Conservation (phyloP, 2,113 vertebrate genomes). For the Tychaedon coryphoeus region DNA sequence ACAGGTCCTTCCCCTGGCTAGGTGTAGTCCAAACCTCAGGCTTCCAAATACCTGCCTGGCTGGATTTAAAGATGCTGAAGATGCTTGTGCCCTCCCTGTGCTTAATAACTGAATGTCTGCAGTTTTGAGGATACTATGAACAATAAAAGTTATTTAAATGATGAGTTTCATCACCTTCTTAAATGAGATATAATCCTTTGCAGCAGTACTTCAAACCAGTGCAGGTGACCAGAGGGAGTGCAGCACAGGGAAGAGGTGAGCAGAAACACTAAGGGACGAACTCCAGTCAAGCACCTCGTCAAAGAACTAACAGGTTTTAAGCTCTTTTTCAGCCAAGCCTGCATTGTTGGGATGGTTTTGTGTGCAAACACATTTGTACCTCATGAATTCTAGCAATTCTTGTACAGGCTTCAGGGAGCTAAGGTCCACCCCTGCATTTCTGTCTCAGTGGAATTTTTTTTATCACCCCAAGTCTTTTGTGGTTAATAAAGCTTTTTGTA, state of each 20-base stretch:
- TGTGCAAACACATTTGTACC: neutral
- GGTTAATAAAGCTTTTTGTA: neutral
- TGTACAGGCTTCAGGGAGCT: neutral
- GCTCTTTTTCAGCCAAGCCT: neutral
- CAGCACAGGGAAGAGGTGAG: neutral
- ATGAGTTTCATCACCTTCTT: neutral
- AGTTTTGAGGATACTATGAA: neutral
- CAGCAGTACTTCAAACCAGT: neutral
- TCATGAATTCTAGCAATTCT: neutral
- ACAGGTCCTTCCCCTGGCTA: neutral
- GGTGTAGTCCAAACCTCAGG: neutral
- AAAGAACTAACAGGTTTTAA: neutral
- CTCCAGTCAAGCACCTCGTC: neutral
- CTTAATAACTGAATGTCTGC: neutral
- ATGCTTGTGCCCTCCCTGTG: rapidly evolving
- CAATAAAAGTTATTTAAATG: neutral
- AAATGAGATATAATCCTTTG: neutral
- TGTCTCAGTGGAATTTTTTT: neutral
- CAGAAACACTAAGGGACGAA: neutral
- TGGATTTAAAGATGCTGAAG: neutral
- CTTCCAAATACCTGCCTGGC: neutral
- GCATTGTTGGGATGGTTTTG: neutral
- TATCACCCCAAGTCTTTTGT: neutral
- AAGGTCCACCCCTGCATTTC: neutral
- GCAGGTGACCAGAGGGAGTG: neutral